A percentile compares a stretch with the other conserved stretches of the same genome.
These are phyloP conservation scores for Elysia crispata DNA, from an alignment of 2,888 invertebrate species.

Conservation along the genomic window DNA sequence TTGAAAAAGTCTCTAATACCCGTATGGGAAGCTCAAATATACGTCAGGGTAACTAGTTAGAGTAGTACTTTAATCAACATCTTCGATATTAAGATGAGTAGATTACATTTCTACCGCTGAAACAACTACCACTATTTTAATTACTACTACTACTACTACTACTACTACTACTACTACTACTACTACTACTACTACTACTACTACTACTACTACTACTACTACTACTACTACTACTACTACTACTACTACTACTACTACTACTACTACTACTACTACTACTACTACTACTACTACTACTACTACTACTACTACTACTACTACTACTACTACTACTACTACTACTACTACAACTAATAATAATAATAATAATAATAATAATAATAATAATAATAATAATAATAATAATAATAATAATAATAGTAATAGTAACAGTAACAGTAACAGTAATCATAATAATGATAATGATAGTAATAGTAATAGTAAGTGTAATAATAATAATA, in stretches of 20 bases:
- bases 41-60: too few species aligned
- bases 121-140: not conserved
- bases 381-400: too few species aligned
- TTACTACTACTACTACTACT: constrained; percentile 2
- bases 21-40: too few species aligned
- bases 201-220: constrained; percentile 35
- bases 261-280: constrained; percentile 22
- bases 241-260: constrained; percentile 27
- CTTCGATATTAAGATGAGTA: too few species aligned
- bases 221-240: constrained; percentile 30
- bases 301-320: constrained; percentile 34
- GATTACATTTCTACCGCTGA: not conserved
- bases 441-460: too few species aligned
- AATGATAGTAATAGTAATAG: too few species aligned
- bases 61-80: too few species aligned
- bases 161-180: not conserved
- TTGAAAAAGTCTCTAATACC: too few species aligned
- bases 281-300: constrained; percentile 29
- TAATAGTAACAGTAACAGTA: too few species aligned
- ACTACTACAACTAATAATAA: constrained; percentile 31
- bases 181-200: constrained; percentile 29
- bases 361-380: not conserved
- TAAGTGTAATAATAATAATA: too few species aligned
- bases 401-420: too few species aligned
- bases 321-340: constrained; percentile 32